Evolutionary conservation across 2,888 invertebrate species (phyloP).

Genomic region (Diachrysia chrysitis): DNA sequence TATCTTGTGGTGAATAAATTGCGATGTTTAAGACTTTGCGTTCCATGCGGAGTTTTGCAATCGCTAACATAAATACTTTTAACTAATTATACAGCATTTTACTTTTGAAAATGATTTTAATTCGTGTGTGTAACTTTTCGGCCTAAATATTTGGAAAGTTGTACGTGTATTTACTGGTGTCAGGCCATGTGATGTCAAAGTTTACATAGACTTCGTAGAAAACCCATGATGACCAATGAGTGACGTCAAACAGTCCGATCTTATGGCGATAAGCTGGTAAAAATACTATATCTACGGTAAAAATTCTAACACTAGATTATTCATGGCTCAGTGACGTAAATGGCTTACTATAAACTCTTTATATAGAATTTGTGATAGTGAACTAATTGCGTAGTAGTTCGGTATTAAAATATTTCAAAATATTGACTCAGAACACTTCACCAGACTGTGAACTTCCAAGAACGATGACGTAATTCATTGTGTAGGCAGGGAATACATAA

Average conservation of each 20-base stretch:
- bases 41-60: background rate
- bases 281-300: slow-evolving; percentile 11
- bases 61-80: background rate
- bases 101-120: background rate
- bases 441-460: background rate
- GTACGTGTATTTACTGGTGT: background rate
- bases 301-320: slow-evolving; percentile 25
- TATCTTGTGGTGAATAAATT: background rate
- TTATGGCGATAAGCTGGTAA: slow-evolving; percentile 22
- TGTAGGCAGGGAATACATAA: background rate
- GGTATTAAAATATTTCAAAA: slow-evolving; percentile 22
- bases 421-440: slow-evolving; percentile 17
- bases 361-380: slow-evolving; percentile 36
- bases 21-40: background rate
- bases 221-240: slow-evolving; percentile 19
- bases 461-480: background rate
- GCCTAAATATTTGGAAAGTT: background rate
- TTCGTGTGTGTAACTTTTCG: background rate
- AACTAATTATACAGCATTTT: background rate
- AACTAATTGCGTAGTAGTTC: slow-evolving; percentile 24
- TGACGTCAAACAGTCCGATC: slow-evolving; percentile 29
- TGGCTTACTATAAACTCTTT: slow-evolving; percentile 25
- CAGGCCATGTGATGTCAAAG: slow-evolving; percentile 13
- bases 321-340: slow-evolving; percentile 29
- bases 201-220: slow-evolving; percentile 11